These are phyloP conservation scores for Atherinomorus stipes DNA, from an alignment of 2,113 vertebrate species.

Conservation along the genomic window DNA sequence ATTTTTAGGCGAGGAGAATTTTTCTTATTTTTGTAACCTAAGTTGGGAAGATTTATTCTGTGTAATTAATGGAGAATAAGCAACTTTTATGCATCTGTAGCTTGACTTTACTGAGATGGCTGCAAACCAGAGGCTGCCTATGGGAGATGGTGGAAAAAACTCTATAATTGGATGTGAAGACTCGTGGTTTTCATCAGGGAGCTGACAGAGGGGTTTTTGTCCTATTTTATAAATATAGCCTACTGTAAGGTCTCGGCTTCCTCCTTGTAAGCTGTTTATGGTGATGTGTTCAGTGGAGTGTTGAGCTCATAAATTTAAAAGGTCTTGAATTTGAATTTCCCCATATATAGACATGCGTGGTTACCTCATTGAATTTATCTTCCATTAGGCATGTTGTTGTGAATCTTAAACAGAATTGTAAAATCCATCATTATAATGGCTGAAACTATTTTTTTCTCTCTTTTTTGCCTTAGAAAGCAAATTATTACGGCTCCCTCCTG, in stretches of 20 bases:
- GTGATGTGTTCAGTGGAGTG: slow-evolving; percentile 52
- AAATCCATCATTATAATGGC: not conserved
- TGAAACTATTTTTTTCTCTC: slow-evolving; percentile 2
- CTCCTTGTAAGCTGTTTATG: slow-evolving; percentile 49
- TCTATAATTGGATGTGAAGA: slow-evolving; percentile 13
- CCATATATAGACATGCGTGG: slow-evolving; percentile 46
- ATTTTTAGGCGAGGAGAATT: no score
- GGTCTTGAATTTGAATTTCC: slow-evolving; percentile 9
- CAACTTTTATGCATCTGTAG: not conserved
- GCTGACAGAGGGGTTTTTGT: slow-evolving; percentile 1
- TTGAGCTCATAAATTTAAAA: slow-evolving; percentile 34
- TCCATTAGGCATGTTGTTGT: not conserved
- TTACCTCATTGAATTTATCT: not conserved
- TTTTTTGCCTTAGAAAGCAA: slow-evolving; percentile 84
- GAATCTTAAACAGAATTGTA: not conserved
- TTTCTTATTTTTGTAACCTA: no score
- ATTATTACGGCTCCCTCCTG: slow-evolving; percentile 94
- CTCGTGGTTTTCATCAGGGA: not conserved
- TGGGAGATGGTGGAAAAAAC: not conserved
- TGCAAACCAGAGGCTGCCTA: not conserved
- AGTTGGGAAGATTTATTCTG: no score
- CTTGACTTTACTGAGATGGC: not conserved
- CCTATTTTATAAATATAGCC: slow-evolving; percentile 48
- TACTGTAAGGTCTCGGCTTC: slow-evolving; percentile 21
- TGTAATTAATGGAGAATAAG: no score